phyloP scores from a whole-genome alignment of 1,140 invertebrate genomes.

The Magallana ariakensis region DNA sequence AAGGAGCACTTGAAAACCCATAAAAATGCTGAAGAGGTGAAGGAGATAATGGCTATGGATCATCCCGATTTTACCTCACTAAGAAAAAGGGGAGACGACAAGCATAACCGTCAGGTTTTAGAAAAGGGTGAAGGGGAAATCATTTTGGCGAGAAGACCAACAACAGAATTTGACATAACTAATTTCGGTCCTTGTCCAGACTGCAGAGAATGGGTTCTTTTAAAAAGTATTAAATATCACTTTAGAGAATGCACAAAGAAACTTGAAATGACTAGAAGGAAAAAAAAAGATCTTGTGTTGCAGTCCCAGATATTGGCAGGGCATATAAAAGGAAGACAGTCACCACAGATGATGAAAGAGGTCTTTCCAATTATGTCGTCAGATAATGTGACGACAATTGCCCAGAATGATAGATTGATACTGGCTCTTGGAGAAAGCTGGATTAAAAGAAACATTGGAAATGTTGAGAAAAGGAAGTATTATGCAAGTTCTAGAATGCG shows the following conservation, averaged over 20 bases:
- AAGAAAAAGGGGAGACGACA: constrained; percentile 52
- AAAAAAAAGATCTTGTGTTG: constrained; percentile 47
- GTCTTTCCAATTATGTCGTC: constrained; percentile 51
- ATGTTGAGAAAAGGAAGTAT: constrained; percentile 52
- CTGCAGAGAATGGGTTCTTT: constrained; percentile 17
- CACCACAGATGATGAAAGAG: constrained; percentile 51
- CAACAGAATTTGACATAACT: constrained; percentile 47
- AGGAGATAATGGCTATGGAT: constrained; percentile 24
- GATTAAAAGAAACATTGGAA: constrained; percentile 54
- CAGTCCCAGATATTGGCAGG: constrained; percentile 53
- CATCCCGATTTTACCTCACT: constrained; percentile 37
- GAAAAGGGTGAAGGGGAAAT: constrained; percentile 51
- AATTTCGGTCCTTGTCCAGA: constrained; percentile 41
- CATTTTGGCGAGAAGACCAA: constrained; percentile 48
- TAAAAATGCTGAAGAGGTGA: constrained; percentile 45
- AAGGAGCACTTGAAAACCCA: constrained; percentile 47
- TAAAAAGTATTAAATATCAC: constrained; percentile 46
- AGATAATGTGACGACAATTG: constrained; percentile 43
- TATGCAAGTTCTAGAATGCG: constrained; percentile 51
- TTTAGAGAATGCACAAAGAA: constrained; percentile 25
- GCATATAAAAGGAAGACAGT: constrained; percentile 38
- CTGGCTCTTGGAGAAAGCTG: constrained; percentile 56
- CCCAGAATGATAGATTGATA: constrained; percentile 49
- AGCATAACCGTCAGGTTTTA: constrained; percentile 41
- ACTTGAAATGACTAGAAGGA: constrained; percentile 9